These are phyloP conservation scores for Smittia aterrima DNA, from an alignment of 2,888 invertebrate species.

Conservation along the genomic window DNA sequence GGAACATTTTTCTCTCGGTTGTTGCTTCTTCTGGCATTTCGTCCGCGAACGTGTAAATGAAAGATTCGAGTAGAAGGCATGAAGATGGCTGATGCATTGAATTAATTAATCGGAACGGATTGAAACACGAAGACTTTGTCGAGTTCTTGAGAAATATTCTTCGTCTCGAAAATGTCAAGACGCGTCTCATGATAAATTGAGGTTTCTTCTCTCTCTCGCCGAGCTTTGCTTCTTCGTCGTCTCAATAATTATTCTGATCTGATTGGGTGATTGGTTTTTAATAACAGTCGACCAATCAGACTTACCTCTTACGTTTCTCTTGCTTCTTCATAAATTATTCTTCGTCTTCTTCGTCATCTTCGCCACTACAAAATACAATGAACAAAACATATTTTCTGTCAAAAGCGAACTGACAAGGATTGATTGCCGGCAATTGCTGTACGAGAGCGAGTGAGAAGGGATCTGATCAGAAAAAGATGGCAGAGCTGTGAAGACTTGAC, in stretches of 20 bases:
- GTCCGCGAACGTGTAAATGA: not conserved
- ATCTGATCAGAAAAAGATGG: not conserved
- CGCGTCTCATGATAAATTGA: not conserved
- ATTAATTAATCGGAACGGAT: not conserved
- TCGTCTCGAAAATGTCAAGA: not conserved
- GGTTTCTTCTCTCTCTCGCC: not conserved
- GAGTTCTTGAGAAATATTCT: not conserved
- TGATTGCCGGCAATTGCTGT: not conserved
- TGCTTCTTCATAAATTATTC: not conserved
- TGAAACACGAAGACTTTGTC: not conserved
- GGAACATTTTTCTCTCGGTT: not conserved
- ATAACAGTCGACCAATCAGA: constrained; percentile 37
- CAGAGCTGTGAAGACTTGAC: constrained; percentile 10
- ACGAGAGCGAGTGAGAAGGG: not conserved
- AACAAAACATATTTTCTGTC: constrained; percentile 21
- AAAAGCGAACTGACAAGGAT: constrained; percentile 18
- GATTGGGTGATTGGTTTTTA: constrained; percentile 37
- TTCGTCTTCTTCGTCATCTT: not conserved
- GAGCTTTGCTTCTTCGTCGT: not conserved
- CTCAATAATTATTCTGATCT: constrained; percentile 24
- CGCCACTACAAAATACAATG: not conserved
- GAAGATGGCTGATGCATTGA: constrained; percentile 7
- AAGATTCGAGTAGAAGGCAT: not conserved
- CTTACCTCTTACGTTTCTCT: not conserved
- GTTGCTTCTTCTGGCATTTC: not conserved